Evolutionary conservation across 2,888 invertebrate genomes (phyloP).

Genomic region (Disparrhopalites patrizii): DNA sequence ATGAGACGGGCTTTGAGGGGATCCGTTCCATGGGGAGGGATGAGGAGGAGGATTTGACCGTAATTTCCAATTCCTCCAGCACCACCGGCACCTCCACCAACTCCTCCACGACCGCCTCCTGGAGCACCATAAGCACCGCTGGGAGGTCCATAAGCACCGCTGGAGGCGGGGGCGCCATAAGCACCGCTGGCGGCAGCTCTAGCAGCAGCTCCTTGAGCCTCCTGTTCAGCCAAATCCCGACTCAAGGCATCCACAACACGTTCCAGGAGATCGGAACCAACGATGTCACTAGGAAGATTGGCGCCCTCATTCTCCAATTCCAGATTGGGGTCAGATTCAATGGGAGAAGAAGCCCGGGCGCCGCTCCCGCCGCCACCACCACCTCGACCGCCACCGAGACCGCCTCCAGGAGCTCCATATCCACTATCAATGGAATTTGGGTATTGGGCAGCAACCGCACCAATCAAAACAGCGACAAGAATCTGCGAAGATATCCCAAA

Average conservation of each 20-base stretch:
- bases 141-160: neutral
- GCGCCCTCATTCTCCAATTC: constrained; percentile 21
- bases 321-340: constrained; percentile 14
- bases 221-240: constrained; percentile 18
- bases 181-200: constrained; percentile 6
- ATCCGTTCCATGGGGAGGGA: constrained; percentile 13
- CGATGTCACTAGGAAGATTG: constrained; percentile 18
- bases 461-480: constrained; percentile 5
- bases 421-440: constrained; percentile 6
- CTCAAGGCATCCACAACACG: constrained; percentile 20
- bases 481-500: constrained; percentile 2
- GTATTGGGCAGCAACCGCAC: neutral
- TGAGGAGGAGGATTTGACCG: constrained; percentile 12
- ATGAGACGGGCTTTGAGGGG: constrained; percentile 18
- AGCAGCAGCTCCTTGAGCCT: constrained; percentile 9
- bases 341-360: neutral
- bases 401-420: constrained; percentile 17
- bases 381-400: neutral
- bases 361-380: neutral
- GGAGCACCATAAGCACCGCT: constrained; percentile 18
- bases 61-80: neutral
- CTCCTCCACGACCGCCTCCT: neutral
- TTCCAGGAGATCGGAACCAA: constrained; percentile 26
- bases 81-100: neutral
- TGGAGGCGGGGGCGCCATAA: neutral